These are phyloP conservation scores for Drepana falcataria DNA, from an alignment of 2,888 invertebrate genomes.

Conservation along the genomic window DNA sequence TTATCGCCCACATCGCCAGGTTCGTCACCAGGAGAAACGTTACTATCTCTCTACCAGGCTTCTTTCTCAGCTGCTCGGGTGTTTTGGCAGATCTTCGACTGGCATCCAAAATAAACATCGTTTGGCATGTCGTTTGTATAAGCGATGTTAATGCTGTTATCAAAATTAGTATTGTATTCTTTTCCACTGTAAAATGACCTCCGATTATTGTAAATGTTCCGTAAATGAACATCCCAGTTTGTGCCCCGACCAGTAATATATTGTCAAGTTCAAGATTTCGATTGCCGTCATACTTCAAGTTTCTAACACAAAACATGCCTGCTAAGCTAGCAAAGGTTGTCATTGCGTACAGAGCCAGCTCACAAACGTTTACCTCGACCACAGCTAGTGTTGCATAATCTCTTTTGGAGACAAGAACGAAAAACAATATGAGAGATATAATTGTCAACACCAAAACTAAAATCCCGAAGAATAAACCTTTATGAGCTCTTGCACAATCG, in stretches of 20 bases:
- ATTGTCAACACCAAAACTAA: slow-evolving; percentile 92
- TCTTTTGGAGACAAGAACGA: slow-evolving; percentile 89
- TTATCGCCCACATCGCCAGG: slow-evolving; percentile 96
- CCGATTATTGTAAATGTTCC: slow-evolving; percentile 96
- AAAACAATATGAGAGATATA: slow-evolving; percentile 93
- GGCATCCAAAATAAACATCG: slow-evolving; percentile 94
- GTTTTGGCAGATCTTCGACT: slow-evolving; percentile 90
- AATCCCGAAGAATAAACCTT: slow-evolving; percentile 94
- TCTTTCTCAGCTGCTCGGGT: slow-evolving; percentile 88
- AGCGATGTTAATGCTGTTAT: slow-evolving; percentile 91
- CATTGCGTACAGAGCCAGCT: slow-evolving; percentile 90
- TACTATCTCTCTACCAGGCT: slow-evolving; percentile 95
- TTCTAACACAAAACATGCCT: slow-evolving; percentile 92
- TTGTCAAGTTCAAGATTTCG: slow-evolving; percentile 92
- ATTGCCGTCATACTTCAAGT: slow-evolving; percentile 89
- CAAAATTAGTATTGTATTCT: slow-evolving; percentile 88
- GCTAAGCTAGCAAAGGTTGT: slow-evolving; percentile 91
- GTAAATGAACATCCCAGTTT: slow-evolving; percentile 96
- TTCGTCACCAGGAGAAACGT: slow-evolving; percentile 94
- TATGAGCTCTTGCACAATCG: slow-evolving; percentile 95
- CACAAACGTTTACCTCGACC: slow-evolving; percentile 93
- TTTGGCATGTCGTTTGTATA: slow-evolving; percentile 93
- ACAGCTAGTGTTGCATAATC: slow-evolving; percentile 90
- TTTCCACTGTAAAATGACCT: slow-evolving; percentile 90
- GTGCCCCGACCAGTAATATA: slow-evolving; percentile 93